Percentiles rank a stretch among this genome's conserved stretches.
These are phyloP conservation scores for Macquaria ambigua DNA, from an alignment of 2,113 vertebrate species.

Conservation along the genomic window DNA sequence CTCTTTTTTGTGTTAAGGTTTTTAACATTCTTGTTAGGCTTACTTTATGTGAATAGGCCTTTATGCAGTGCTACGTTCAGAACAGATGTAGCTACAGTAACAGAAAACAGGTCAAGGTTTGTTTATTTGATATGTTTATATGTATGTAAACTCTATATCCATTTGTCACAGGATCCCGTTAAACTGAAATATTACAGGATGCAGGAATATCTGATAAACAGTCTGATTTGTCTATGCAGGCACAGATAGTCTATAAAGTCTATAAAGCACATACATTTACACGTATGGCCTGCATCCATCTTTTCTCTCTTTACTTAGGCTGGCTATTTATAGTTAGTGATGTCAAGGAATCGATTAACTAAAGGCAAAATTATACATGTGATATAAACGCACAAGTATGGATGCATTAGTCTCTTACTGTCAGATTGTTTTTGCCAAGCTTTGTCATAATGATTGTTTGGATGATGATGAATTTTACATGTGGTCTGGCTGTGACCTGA, in stretches of 20 bases:
- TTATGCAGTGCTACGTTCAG: constrained; percentile 31
- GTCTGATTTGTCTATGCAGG: constrained; percentile 4
- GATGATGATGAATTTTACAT: constrained; percentile 33
- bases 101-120: constrained; percentile 33
- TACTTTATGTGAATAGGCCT: constrained; percentile 41
- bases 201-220: not conserved
- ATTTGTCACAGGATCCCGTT: not conserved
- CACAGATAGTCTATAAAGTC: not conserved
- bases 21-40: constrained; percentile 40
- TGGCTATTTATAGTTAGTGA: constrained; percentile 47
- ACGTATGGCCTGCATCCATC: constrained; percentile 38
- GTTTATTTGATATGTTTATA: constrained; percentile 17
- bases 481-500: constrained; percentile 26
- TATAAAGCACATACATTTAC: constrained; percentile 11
- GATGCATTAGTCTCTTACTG: constrained; percentile 12
- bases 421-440: not conserved
- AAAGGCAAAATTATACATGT: not conserved
- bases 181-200: constrained; percentile 6
- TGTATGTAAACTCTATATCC: not conserved
- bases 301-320: constrained; percentile 31
- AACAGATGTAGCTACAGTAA: constrained; percentile 18
- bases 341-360: constrained; percentile 51
- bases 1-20: constrained; percentile 38
- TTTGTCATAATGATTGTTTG: not conserved
- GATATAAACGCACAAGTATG: not conserved